Evolutionary conservation across 1,140 invertebrate genomes (phyloP).

Genomic region (Cyphomyrmex costatus): DNA sequence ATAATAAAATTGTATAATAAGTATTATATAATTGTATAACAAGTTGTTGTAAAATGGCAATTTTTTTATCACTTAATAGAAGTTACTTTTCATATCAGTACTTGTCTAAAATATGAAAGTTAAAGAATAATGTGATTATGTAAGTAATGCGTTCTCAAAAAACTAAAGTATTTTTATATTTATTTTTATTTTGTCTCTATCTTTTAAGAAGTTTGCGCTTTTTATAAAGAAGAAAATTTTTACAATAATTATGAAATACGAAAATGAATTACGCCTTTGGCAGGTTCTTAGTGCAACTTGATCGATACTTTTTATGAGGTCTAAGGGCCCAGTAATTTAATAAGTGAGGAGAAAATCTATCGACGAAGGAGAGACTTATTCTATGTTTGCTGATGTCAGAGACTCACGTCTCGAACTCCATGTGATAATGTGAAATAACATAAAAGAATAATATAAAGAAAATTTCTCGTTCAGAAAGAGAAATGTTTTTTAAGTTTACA

Average conservation of each 20-base stretch:
- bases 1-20: background rate
- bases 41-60: background rate
- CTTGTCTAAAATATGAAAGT: background rate
- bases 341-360: slow-evolving; percentile 25
- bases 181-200: background rate
- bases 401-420: background rate
- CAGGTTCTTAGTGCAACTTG: background rate
- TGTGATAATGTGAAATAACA: background rate
- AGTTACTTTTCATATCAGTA: background rate
- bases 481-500: background rate
- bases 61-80: background rate
- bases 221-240: background rate
- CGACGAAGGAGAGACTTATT: background rate
- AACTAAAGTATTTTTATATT: background rate
- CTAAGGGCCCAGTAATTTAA: slow-evolving; percentile 25
- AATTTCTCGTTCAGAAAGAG: background rate
- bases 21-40: too few species aligned
- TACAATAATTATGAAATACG: background rate
- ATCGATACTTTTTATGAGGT: slow-evolving; percentile 33
- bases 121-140: background rate
- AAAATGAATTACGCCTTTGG: background rate
- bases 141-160: background rate
- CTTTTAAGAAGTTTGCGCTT: background rate
- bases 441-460: background rate
- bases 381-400: slow-evolving; percentile 8